A percentile compares a stretch with the other conserved stretches of the same genome.
Evolutionary conservation across 2,113 vertebrate genomes (phyloP).

Genomic region (Dasyornis broadbenti): DNA sequence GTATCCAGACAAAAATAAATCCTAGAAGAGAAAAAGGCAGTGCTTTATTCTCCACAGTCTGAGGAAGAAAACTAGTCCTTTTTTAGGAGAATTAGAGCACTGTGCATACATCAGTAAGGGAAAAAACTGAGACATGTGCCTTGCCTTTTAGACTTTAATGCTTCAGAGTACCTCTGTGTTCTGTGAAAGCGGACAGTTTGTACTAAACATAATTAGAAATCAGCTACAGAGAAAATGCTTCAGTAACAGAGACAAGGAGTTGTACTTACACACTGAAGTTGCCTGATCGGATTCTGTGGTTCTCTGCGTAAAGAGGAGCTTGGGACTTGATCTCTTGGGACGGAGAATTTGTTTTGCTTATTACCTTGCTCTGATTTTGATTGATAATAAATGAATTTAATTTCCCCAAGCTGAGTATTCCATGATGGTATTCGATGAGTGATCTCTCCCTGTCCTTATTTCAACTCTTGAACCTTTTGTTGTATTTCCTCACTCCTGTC

Average conservation of each 20-base stretch:
- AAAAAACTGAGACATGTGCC: neutral
- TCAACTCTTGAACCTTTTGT: neutral
- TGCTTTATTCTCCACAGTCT: neutral
- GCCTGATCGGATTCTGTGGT: rapidly evolving
- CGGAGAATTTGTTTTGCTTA: neutral
- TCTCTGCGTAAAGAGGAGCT: neutral
- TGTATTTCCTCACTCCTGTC: neutral
- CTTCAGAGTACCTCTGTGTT: neutral
- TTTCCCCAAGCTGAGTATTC: neutral
- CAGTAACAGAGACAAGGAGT: neutral
- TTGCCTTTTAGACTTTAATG: neutral
- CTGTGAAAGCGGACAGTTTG: neutral
- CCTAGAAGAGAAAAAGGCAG: neutral
- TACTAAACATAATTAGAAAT: neutral
- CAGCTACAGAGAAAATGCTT: neutral
- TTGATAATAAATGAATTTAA: neutral
- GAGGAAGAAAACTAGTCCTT: neutral
- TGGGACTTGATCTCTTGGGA: neutral
- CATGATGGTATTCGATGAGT: rapidly evolving
- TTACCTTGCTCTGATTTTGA: neutral
- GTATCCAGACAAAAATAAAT: neutral
- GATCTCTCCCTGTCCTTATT: neutral
- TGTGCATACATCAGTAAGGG: neutral
- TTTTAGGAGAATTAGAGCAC: neutral
- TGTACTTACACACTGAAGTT: neutral